These are phyloP conservation scores for Pangasius macronema DNA, from an alignment of 2,797 vertebrate genomes.

Conservation along the genomic window DNA sequence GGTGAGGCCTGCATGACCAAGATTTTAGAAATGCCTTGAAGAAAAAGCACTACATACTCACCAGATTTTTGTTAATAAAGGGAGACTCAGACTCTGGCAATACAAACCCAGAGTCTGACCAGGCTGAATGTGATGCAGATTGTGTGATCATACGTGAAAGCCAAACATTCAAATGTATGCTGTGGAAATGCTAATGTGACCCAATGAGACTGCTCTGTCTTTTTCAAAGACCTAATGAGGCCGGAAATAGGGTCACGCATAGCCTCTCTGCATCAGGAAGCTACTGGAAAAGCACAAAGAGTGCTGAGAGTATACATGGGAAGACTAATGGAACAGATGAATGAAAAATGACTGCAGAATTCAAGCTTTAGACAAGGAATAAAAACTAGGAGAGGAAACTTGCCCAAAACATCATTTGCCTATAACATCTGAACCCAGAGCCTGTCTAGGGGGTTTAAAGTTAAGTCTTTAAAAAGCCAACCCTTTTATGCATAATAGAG, in stretches of 20 bases:
- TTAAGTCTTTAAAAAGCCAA: neutral
- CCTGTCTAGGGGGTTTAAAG: constrained; percentile 11
- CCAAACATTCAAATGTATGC: constrained; percentile 51
- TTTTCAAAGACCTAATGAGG: constrained; percentile 36
- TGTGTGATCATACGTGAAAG: constrained; percentile 31
- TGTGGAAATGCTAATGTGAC: constrained; percentile 50
- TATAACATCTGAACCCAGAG: constrained; percentile 30
- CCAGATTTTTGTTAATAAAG: neutral
- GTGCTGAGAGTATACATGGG: constrained; percentile 32
- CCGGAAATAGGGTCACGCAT: constrained; percentile 55
- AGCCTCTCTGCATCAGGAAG: constrained; percentile 45
- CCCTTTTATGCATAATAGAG: neutral
- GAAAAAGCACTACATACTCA: neutral
- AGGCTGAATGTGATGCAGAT: constrained; percentile 5
- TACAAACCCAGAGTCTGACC: constrained; percentile 4
- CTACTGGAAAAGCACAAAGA: constrained; percentile 47
- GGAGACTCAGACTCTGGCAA: neutral
- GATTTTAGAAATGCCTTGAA: constrained; percentile 9
- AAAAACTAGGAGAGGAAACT: constrained; percentile 21
- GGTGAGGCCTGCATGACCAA: neutral
- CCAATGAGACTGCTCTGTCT: constrained; percentile 43
- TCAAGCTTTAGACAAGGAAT: constrained; percentile 38
- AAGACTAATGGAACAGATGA: constrained; percentile 36
- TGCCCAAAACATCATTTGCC: constrained; percentile 41
- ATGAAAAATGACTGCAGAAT: constrained; percentile 39